Evolutionary conservation across 2,113 vertebrate genomes (phyloP).

Genomic region (Myotis lucifugus): DNA sequence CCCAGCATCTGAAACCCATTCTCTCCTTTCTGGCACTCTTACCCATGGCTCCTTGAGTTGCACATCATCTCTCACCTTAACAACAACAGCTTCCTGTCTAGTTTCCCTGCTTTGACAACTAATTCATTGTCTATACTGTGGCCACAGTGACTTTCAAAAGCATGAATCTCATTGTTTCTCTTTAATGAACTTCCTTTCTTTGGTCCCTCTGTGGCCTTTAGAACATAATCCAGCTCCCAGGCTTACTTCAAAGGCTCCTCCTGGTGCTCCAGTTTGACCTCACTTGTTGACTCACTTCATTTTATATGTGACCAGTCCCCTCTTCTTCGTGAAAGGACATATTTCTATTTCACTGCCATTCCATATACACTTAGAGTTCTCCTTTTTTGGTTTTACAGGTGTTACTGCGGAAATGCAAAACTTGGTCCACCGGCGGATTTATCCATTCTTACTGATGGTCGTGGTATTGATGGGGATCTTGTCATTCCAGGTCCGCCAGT

Average conservation of each 20-base stretch:
- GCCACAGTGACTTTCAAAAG: neutral
- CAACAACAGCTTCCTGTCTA: neutral
- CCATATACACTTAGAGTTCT: neutral
- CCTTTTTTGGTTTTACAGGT: constrained; percentile 83
- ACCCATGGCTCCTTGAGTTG: accelerated
- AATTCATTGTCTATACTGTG: neutral
- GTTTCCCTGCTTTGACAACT: neutral
- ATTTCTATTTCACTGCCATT: neutral
- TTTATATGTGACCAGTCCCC: neutral
- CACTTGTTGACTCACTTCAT: neutral
- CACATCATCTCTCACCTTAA: neutral
- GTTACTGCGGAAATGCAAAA: constrained; percentile 98
- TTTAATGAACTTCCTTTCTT: neutral
- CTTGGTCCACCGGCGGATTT: constrained; percentile 97
- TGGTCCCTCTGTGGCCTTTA: neutral
- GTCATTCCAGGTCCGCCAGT: constrained; percentile 98
- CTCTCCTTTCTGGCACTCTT: neutral
- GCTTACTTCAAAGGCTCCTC: too few species aligned
- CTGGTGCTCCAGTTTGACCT: neutral
- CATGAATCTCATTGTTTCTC: neutral
- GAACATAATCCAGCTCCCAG: neutral
- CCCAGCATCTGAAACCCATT: too few species aligned
- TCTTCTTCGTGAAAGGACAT: neutral
- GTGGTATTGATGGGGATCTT: constrained; percentile 96
- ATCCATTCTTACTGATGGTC: constrained; percentile 98